phyloP scores from a whole-genome alignment of 1,140 invertebrate genomes.

The Saccostrea cuccullata region DNA sequence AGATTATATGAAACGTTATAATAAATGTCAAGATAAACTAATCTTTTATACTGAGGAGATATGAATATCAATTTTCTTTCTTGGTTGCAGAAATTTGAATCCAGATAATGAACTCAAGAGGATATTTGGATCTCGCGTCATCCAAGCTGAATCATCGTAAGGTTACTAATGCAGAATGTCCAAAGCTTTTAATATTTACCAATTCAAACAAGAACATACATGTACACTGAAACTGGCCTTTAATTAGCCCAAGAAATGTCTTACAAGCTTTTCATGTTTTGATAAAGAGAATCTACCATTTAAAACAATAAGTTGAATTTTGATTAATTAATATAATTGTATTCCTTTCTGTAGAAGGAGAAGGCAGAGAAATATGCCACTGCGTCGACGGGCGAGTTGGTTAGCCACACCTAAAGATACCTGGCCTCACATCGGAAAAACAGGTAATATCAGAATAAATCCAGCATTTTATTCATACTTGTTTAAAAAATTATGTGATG shows the following conservation, averaged over 20 bases:
- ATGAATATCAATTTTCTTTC: conserved; percentile 13
- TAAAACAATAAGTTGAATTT: conserved; percentile 18
- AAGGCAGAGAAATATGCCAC: conserved; percentile 59
- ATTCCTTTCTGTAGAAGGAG: conserved; percentile 55
- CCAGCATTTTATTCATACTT: neutral
- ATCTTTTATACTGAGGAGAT: neutral
- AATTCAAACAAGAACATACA: too few relatives aligned
- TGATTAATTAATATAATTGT: neutral
- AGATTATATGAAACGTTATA: neutral
- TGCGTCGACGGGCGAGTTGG: conserved; percentile 79
- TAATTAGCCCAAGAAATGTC: too few relatives aligned
- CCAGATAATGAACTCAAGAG: conserved; percentile 90
- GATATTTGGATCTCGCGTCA: conserved; percentile 90
- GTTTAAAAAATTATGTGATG: neutral
- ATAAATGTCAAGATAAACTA: neutral
- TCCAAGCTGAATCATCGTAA: conserved; percentile 84
- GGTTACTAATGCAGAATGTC: neutral
- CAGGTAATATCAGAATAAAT: conserved; percentile 73
- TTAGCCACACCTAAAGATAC: conserved; percentile 85
- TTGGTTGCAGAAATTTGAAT: conserved; percentile 85
- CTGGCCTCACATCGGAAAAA: conserved; percentile 85
- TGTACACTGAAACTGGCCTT: too few relatives aligned
- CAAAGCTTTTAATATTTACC: too few relatives aligned
- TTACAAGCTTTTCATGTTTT: too few relatives aligned
- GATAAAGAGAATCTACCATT: neutral